phyloP scores from a whole-genome alignment of 2,797 vertebrate species.

The Fistularia commersonii region DNA sequence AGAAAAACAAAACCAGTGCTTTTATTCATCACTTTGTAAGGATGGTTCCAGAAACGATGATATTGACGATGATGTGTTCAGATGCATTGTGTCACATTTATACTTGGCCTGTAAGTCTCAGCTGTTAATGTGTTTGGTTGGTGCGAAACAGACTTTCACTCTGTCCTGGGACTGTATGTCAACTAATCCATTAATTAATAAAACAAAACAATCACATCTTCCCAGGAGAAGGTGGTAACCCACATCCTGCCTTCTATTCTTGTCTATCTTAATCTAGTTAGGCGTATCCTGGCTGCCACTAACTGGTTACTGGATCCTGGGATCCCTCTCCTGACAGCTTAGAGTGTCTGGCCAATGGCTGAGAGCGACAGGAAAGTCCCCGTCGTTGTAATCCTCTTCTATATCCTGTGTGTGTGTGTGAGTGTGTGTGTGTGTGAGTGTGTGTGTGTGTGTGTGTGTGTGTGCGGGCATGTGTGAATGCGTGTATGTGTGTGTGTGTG shows the following conservation, averaged over 20 bases:
- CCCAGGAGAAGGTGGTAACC: conserved; percentile 27
- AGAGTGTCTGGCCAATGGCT: conserved; percentile 24
- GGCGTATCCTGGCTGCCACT: conserved; percentile 37
- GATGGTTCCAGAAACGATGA: conserved; percentile 28
- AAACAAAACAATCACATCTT: conserved; percentile 9
- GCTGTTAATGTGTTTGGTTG: conserved; percentile 19
- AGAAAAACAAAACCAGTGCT: no score
- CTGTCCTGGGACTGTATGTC: conserved; percentile 14
- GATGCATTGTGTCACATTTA: conserved; percentile 14
- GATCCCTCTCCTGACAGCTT: conserved; percentile 28
- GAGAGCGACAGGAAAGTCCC: conserved; percentile 48
- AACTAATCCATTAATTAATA: conserved; percentile 57
- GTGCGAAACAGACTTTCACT: conserved; percentile 19
- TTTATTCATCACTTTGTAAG: conserved; percentile 29
- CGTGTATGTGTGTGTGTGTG: conserved; percentile 1
- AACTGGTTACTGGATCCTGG: conserved; percentile 18
- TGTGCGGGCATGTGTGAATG: conserved; percentile 15
- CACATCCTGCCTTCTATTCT: conserved; percentile 47
- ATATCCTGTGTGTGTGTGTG: conserved; percentile 21
- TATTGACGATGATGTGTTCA: conserved; percentile 32
- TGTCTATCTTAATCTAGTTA: conserved; percentile 62
- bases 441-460: neutral
- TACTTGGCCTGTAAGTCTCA: conserved; percentile 1
- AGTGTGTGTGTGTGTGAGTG: neutral
- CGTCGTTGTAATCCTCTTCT: conserved; percentile 47